A percentile compares a stretch with the other conserved stretches of the same genome.
phyloP scores from a whole-genome alignment of 2,113 vertebrate species.

The Pelusios castaneus region DNA sequence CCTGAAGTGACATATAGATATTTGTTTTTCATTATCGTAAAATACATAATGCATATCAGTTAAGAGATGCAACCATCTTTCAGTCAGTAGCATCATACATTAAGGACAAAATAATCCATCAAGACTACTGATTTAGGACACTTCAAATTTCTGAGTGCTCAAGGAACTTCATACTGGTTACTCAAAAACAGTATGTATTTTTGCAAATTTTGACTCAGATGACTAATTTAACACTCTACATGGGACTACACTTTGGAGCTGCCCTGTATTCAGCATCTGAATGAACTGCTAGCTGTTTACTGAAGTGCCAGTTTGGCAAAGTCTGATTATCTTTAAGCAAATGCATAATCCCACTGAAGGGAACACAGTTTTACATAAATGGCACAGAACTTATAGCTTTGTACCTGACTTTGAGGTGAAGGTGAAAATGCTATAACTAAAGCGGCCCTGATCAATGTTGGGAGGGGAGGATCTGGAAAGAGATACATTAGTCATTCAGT shows the following conservation, averaged over 20 bases:
- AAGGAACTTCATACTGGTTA: background rate
- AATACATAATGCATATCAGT: background rate
- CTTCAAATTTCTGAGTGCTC: background rate
- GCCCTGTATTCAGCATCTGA: background rate
- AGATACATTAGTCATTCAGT: background rate
- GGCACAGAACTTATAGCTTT: background rate
- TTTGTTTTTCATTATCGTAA: background rate
- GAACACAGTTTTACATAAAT: background rate
- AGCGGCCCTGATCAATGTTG: background rate
- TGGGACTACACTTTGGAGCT: background rate
- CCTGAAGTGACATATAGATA: accelerated
- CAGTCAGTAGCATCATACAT: background rate
- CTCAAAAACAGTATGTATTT: background rate
- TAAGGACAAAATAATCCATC: background rate
- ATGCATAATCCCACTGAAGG: background rate
- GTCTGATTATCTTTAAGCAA: background rate
- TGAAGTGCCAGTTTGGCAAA: background rate
- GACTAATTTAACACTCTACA: background rate
- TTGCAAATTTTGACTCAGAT: background rate
- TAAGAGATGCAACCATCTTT: background rate
- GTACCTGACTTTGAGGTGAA: background rate
- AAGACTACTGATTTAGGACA: background rate
- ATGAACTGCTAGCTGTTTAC: background rate
- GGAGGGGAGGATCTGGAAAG: background rate
- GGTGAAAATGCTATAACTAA: background rate